Base-by-base conservation (phyloP, 23 tunicate genomes). In the Ciona savignyi region DNA sequence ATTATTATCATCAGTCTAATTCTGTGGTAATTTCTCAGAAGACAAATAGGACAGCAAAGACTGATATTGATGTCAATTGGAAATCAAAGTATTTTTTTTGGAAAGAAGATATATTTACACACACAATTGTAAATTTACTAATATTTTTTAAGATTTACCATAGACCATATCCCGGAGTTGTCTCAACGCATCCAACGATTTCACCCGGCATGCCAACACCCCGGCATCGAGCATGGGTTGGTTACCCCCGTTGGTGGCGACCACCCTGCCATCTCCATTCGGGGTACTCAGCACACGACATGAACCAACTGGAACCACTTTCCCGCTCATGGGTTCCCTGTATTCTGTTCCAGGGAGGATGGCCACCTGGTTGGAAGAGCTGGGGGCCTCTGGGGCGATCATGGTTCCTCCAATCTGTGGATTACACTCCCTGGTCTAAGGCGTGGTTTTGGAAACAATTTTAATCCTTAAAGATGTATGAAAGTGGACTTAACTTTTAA, bases 371-470 rank as follows among this genome's bases (percentile, higher is more conserved):
- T 77, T 24, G 23, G 83, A 70, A 11, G 86, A 64, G 65, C 67
- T 77, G 22, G 75, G 66, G 21, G 88, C 76, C 21, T 62, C 70
- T 2, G 84, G 70, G 19, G 91, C 60, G 51, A 71, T 34, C 76
- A 86, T 86, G 34, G 86, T 87, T 35, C 95, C 95, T 33, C 94
- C 99, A 65, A 94, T 71, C 95, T 91, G 72, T n/a, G 27, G n/a
- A n/a, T n/a, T n/a, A n/a, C n/a, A n/a, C n/a, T n/a, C n/a, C n/a
- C n/a, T n/a, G n/a, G n/a, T n/a, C n/a, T n/a, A n/a, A n/a, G n/a
- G n/a, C n/a, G n/a, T n/a, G n/a, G n/a, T n/a, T n/a, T n/a, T n/a
- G n/a, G n/a, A n/a, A n/a, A n/a, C n/a, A n/a, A n/a, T n/a, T n/a
- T n/a, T n/a, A n/a, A n/a, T n/a, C n/a, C n/a, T n/a, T n/a, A n/a